phyloP scores from a whole-genome alignment of 2,113 vertebrate genomes.

The Columba livia region DNA sequence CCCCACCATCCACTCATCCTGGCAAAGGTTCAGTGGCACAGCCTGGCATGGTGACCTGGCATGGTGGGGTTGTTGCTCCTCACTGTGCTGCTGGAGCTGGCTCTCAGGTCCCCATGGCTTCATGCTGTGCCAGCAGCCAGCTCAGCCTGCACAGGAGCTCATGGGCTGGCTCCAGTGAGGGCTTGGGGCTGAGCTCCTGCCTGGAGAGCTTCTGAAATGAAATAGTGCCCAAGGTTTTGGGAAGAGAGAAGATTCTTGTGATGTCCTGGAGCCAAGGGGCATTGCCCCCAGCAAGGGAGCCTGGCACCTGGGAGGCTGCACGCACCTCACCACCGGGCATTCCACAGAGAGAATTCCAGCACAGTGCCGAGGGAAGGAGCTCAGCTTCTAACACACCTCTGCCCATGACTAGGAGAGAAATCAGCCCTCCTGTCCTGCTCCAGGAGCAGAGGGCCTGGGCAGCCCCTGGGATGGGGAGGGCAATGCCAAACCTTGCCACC shows the following conservation, averaged over 20 bases:
- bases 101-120: neutral
- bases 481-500: neutral
- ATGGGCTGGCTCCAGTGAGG: neutral
- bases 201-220: neutral
- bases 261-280: rapidly evolving
- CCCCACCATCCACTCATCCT: neutral
- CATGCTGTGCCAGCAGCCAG: neutral
- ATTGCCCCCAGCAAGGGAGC: neutral
- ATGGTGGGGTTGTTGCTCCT: neutral
- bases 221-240: neutral
- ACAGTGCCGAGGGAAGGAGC: slow-evolving; percentile 9
- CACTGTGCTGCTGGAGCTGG: neutral
- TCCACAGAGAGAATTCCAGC: neutral
- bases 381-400: neutral
- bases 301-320: neutral
- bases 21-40: neutral
- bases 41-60: no score
- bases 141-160: neutral
- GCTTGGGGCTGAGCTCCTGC: neutral
- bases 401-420: neutral
- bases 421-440: neutral
- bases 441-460: neutral
- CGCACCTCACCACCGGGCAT: neutral
- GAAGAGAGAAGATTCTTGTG: neutral
- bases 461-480: neutral